Conservation (phyloP, 2,888 invertebrate genomes). For the Sepioteuthis lessoniana region DNA sequence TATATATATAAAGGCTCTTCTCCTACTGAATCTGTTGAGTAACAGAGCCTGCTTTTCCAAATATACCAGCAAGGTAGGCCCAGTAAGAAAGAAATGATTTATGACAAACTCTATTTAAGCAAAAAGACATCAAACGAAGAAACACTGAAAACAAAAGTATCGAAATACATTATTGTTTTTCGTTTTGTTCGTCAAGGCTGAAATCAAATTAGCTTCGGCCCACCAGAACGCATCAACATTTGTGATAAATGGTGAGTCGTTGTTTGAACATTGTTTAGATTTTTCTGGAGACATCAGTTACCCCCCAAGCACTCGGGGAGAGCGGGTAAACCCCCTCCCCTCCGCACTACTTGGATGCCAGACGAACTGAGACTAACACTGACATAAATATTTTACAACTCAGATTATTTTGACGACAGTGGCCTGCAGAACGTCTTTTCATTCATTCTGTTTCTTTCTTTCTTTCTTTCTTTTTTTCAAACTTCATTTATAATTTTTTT, state of each 20-base stretch:
- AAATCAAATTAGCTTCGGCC: slow-evolving; percentile 6
- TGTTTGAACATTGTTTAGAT: background rate
- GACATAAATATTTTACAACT: too few relatives aligned
- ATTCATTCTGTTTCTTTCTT: too few relatives aligned
- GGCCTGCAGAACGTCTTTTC: too few relatives aligned
- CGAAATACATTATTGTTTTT: background rate
- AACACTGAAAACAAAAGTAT: background rate
- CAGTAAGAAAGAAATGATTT: background rate
- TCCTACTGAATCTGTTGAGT: background rate
- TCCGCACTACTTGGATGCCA: background rate
- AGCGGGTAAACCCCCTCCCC: too few relatives aligned
- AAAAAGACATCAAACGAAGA: background rate
- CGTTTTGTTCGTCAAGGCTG: background rate
- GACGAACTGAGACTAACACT: background rate
- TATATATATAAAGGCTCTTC: too few relatives aligned
- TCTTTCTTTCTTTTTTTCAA: too few relatives aligned
- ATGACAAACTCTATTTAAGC: background rate
- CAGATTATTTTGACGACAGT: too few relatives aligned
- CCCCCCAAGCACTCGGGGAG: background rate
- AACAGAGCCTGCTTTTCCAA: background rate
- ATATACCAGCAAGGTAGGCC: background rate
- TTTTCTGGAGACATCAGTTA: background rate
- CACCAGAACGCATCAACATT: background rate
- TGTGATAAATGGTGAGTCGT: background rate
- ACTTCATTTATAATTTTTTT: too few relatives aligned